phyloP scores from a whole-genome alignment of 2,888 invertebrate genomes.

The Unio delphinus region DNA sequence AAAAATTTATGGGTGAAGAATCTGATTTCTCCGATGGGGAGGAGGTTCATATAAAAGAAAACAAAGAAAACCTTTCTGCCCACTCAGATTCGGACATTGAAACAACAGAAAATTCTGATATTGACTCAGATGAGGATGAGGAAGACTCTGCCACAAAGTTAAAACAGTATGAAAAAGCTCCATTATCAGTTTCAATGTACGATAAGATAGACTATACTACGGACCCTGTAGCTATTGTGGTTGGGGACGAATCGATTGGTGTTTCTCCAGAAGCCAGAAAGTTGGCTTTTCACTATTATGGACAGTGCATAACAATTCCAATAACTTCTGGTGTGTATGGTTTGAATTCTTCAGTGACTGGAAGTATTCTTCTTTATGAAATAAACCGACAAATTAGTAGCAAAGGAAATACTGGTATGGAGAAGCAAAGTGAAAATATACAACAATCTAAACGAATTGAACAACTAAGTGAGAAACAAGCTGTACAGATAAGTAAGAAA shows the following conservation, averaged over 20 bases:
- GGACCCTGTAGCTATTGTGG: slow-evolving; percentile 77
- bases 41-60: not conserved
- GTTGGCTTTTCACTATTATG: slow-evolving; percentile 76
- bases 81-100: slow-evolving; percentile 3
- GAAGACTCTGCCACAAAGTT: slow-evolving; percentile 11
- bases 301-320: slow-evolving; percentile 84
- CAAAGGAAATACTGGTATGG: too few relatives aligned
- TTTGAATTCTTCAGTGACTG: slow-evolving; percentile 87
- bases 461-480: too few relatives aligned
- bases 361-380: slow-evolving; percentile 89
- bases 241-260: slow-evolving; percentile 93
- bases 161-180: slow-evolving; percentile 29
- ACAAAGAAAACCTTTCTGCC: too few relatives aligned
- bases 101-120: not conserved
- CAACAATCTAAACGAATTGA: too few relatives aligned
- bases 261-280: slow-evolving; percentile 82
- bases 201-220: slow-evolving; percentile 32
- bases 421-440: too few relatives aligned
- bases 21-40: not conserved
- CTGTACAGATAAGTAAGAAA: too few relatives aligned
- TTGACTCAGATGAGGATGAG: slow-evolving; percentile 13
- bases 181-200: slow-evolving; percentile 37
- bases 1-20: not conserved
- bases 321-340: slow-evolving; percentile 85
- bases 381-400: slow-evolving; percentile 72